Conservation (phyloP, 2,797 vertebrate genomes). For the Meda fulgida region DNA sequence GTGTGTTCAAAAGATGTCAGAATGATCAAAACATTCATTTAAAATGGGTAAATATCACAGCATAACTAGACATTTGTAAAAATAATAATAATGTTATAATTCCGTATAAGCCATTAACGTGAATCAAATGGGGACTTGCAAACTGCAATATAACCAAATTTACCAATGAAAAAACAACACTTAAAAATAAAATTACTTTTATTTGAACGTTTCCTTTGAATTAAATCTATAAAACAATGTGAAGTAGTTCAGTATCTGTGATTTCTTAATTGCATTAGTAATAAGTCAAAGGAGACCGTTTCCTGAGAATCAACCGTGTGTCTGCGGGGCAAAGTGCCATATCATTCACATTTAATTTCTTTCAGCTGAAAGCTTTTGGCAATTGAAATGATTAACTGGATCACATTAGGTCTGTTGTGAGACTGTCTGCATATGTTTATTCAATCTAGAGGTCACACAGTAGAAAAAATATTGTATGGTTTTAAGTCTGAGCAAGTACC, state of each 20-base stretch:
- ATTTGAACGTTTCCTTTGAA: not conserved
- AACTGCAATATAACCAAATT: not conserved
- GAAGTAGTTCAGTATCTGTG: not conserved
- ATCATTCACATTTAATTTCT: conserved; percentile 14
- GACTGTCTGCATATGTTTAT: not conserved
- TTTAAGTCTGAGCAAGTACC: not conserved
- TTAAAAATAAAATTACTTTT: not conserved
- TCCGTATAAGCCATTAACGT: not conserved
- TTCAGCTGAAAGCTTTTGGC: not conserved
- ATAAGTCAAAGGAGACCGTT: not conserved
- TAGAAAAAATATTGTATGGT: not conserved
- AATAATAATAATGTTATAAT: not conserved
- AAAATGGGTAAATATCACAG: not conserved
- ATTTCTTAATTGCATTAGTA: not conserved
- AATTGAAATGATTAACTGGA: conserved; percentile 13
- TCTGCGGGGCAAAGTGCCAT: not conserved
- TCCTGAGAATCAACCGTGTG: not conserved
- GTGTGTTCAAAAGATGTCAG: not conserved
- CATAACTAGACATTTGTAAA: not conserved
- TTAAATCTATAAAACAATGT: not conserved
- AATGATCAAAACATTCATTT: not conserved
- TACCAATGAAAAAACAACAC: not conserved
- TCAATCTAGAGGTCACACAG: not conserved
- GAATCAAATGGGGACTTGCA: no score
- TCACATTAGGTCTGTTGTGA: not conserved